Evolutionary conservation across 2,113 vertebrate genomes (phyloP).

Genomic region (Engystomops pustulosus): DNA sequence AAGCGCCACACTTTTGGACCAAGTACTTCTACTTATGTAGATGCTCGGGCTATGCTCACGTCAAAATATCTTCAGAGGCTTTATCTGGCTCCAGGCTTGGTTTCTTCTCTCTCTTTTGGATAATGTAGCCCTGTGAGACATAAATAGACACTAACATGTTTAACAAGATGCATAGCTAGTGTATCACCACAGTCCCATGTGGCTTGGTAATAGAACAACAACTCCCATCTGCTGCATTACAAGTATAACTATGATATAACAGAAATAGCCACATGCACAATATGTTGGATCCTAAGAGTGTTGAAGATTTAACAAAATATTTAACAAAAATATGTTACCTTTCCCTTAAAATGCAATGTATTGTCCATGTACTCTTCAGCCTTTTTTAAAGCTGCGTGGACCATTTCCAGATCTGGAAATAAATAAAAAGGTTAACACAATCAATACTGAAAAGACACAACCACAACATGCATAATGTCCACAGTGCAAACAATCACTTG

Average conservation of each 20-base stretch:
- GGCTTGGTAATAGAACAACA: not conserved
- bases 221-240: not conserved
- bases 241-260: too few species aligned
- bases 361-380: constrained; percentile 88
- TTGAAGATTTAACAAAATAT: too few species aligned
- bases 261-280: too few species aligned
- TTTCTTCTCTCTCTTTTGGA: constrained; percentile 94
- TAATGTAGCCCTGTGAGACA: constrained; percentile 85
- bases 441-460: not conserved
- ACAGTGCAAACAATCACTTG: too few species aligned
- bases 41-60: constrained; percentile 74
- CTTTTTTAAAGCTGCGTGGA: constrained; percentile 84
- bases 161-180: not conserved
- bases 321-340: constrained; percentile 71
- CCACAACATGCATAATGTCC: too few species aligned
- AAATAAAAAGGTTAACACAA: not conserved
- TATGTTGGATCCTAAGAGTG: too few species aligned
- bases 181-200: not conserved
- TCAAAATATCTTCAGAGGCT: constrained; percentile 88
- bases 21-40: too few species aligned
- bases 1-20: not conserved
- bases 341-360: constrained; percentile 81
- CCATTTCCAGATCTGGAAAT: constrained; percentile 73
- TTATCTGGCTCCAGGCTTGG: constrained; percentile 83
- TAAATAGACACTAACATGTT: not conserved